Evolutionary conservation across 1,140 invertebrate genomes (phyloP), one percentile per base, ranked within the genome.

Genomic region (Aethina tumida): DNA sequence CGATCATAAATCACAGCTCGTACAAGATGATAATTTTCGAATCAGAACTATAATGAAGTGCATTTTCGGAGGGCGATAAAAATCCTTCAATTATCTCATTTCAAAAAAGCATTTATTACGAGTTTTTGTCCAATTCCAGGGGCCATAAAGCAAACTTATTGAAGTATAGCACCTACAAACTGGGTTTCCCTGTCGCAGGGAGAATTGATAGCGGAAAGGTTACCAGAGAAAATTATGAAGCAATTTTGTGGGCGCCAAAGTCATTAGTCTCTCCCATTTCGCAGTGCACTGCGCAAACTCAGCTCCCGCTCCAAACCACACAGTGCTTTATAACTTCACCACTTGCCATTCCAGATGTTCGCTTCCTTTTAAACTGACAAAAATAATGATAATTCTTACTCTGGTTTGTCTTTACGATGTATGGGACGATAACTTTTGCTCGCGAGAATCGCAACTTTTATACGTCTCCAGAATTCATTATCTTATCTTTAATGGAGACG

Each of bases 151-250:
- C 41, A 48, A 48, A 47, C 31, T 49, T 52, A 52, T 52, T 44
- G 48, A 45, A 49, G 48, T 49, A 50, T 50, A 35, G 45, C 39
- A 42, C 37, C 43, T 49, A 32, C 34, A 32, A 47, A 41, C 44
- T 37, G 42, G 35, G 41, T 41, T 39, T 40, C 36, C 35, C 49
- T 44, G 45, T 49, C 48, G 43, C 43, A 42, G 38, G 35, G 34
- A 41, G 19, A 56, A 59, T 59, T 59, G 51, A 59, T 56, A 53
- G 54, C 50, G 47, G 53, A 54, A 59, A 59, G 55, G 55, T 57
- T 59, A 55, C 52, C 41, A 40, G 47, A 50, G 56, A 57, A 58
- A 59, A 56, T 58, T 58, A 58, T 58, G 54, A 58, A 56, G 56
- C 54, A 56, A 58, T 58, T 58, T 58, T 50, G 56, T 49, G 53